Evolutionary conservation across 2,888 invertebrate genomes (phyloP).

Genomic region (Epirrita christyi): DNA sequence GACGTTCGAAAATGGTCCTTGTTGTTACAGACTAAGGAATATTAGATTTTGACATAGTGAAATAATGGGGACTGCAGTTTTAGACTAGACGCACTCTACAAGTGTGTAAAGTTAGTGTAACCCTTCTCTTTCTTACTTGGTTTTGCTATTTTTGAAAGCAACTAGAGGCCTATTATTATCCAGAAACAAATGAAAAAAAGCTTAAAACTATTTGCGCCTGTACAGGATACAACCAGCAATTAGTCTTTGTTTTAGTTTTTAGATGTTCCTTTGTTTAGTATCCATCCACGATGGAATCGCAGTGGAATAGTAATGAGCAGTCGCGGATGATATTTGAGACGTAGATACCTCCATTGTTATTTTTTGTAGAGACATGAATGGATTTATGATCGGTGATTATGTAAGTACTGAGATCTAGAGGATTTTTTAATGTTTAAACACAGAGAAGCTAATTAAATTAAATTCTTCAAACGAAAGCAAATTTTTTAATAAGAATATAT

Average conservation of each 20-base stretch:
- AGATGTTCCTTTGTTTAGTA: constrained; percentile 50
- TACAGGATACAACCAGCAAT: constrained; percentile 49
- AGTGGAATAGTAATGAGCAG: constrained; percentile 58
- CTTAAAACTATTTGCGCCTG: constrained; percentile 25
- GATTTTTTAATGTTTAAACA: constrained; percentile 7
- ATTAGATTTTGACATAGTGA: no score
- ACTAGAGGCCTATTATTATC: not conserved
- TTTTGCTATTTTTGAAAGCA: not conserved
- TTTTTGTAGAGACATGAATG: constrained; percentile 23
- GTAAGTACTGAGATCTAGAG: constrained; percentile 8
- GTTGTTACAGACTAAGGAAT: no score
- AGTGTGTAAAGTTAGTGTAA: no score
- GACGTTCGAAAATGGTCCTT: no score
- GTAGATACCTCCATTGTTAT: constrained; percentile 32
- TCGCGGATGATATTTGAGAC: constrained; percentile 47
- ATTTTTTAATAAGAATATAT: no score
- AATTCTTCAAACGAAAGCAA: not conserved
- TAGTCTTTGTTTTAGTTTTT: constrained; percentile 62
- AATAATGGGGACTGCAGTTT: no score
- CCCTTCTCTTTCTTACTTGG: no score
- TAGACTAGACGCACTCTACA: no score
- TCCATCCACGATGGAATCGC: constrained; percentile 44
- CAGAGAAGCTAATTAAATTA: not conserved
- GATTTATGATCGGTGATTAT: constrained; percentile 25
- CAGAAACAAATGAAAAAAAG: constrained; percentile 7